Evolutionary conservation across 2,113 vertebrate genomes (phyloP).

Genomic region (Haliaeetus leucogaster): DNA sequence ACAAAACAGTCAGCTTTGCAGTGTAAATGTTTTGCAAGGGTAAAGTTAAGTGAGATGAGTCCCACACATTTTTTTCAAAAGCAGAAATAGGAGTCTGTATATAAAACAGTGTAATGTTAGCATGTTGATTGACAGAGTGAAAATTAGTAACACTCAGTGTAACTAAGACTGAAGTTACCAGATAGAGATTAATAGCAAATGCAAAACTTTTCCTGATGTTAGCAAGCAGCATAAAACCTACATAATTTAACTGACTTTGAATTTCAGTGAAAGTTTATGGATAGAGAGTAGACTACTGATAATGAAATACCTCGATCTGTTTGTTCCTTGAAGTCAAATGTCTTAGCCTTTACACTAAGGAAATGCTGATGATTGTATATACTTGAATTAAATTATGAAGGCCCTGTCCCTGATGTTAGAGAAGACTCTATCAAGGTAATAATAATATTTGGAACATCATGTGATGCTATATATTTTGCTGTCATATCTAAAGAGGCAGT

Average conservation of each 20-base stretch:
- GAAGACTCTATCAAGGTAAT: background rate
- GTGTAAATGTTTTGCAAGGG: background rate
- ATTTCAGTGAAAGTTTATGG: background rate
- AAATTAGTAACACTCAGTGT: background rate
- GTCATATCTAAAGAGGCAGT: background rate
- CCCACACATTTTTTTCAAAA: background rate
- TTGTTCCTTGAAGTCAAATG: background rate
- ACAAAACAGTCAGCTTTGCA: background rate
- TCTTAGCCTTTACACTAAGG: background rate
- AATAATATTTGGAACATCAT: background rate
- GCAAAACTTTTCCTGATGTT: background rate
- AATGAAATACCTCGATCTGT: background rate
- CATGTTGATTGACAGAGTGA: background rate
- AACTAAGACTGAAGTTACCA: background rate
- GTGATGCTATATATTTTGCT: background rate
- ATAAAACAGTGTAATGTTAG: accelerated
- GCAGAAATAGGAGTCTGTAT: background rate
- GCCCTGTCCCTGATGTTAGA: background rate
- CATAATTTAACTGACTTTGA: background rate
- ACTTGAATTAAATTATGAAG: background rate
- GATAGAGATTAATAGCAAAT: background rate
- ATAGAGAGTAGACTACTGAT: background rate
- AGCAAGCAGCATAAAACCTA: background rate
- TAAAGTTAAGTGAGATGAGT: background rate
- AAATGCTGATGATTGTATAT: background rate